Conservation (phyloP, 2,113 vertebrate species). For the Rhagologus leucostigma region DNA sequence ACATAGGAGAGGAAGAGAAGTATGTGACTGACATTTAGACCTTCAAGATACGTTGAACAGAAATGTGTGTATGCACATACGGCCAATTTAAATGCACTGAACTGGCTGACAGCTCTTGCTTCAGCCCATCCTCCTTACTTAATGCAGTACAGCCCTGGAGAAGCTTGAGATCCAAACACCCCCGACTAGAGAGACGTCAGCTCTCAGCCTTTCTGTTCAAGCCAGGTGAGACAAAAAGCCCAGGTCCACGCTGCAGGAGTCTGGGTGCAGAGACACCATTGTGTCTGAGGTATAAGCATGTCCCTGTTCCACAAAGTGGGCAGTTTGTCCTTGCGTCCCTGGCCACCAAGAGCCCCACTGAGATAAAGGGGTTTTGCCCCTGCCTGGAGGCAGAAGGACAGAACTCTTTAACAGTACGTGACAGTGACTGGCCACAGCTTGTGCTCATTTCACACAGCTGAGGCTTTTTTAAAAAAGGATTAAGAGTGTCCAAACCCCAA, state of each 20-base stretch:
- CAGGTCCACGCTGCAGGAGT: rapidly evolving
- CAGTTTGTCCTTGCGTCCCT: neutral
- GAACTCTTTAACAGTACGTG: neutral
- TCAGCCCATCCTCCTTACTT: neutral
- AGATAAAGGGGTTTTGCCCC: neutral
- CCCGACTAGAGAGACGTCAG: neutral
- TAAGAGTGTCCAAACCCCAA: neutral
- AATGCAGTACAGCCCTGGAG: neutral
- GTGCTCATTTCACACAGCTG: neutral
- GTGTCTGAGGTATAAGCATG: neutral
- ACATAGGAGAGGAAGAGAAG: neutral
- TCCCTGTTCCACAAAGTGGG: neutral
- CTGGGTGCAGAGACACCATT: neutral
- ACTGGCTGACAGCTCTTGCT: neutral
- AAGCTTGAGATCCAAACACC: neutral
- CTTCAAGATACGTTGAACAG: neutral
- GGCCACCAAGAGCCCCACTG: rapidly evolving
- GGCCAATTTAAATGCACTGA: neutral
- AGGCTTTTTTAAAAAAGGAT: neutral
- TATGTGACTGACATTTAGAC: neutral
- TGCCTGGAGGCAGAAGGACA: neutral
- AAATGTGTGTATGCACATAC: neutral
- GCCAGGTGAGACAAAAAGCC: neutral
- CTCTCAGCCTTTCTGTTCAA: neutral
- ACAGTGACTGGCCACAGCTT: neutral